phyloP scores from a whole-genome alignment of 2,888 invertebrate species.

The Ceratothoa steindachneri region DNA sequence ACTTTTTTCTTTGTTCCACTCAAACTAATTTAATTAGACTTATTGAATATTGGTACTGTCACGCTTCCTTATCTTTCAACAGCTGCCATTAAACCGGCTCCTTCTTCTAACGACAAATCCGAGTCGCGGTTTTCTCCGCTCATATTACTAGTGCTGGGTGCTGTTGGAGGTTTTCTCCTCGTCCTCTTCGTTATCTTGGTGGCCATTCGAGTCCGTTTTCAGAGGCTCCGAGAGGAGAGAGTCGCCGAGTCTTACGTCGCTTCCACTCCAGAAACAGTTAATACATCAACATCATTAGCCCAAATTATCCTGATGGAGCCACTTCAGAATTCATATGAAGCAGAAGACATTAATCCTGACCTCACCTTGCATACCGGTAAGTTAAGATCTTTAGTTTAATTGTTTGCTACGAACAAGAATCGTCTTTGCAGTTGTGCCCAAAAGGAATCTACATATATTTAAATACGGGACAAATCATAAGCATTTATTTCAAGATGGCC shows the following conservation, averaged over 20 bases:
- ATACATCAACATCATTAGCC: not conserved
- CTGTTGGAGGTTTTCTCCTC: conserved; percentile 13
- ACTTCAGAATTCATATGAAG: not conserved
- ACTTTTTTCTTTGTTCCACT: no score
- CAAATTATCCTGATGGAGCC: not conserved
- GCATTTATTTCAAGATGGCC: no score
- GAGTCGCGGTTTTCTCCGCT: not conserved
- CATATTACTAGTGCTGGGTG: conserved; percentile 19
- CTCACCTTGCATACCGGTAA: conserved; percentile 1
- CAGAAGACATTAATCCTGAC: conserved; percentile 1
- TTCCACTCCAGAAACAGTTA: not conserved
- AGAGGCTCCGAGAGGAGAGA: not conserved
- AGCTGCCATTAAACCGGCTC: conserved; percentile 33
- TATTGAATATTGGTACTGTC: no score
- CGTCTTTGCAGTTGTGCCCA: no score
- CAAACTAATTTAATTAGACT: no score
- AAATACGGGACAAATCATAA: no score
- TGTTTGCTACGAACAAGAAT: not conserved
- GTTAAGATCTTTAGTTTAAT: not conserved
- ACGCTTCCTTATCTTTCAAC: not conserved
- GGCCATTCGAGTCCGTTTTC: conserved; percentile 4
- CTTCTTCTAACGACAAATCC: not conserved
- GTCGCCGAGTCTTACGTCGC: not conserved
- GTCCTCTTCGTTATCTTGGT: conserved; percentile 16
- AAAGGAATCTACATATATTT: no score